phyloP scores from a whole-genome alignment of 2,888 invertebrate genomes.

The Cephus pygmeus region DNA sequence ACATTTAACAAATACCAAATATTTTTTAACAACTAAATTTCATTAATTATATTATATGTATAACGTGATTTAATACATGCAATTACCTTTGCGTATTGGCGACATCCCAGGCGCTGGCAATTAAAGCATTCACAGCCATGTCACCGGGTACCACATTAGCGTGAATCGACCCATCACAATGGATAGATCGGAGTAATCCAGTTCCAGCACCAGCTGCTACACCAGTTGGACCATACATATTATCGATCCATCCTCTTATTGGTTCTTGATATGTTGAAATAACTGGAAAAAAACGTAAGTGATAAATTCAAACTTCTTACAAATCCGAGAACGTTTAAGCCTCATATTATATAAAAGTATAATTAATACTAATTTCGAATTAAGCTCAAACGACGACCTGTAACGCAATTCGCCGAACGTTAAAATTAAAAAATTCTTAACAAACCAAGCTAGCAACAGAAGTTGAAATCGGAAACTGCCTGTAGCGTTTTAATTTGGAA shows the following conservation, averaged over 20 bases:
- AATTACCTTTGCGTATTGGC: slow-evolving; percentile 61
- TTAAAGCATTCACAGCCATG: slow-evolving; percentile 83
- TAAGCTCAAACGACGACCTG: background rate
- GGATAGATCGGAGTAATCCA: slow-evolving; percentile 82
- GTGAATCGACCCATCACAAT: slow-evolving; percentile 74
- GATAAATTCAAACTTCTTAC: background rate
- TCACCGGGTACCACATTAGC: slow-evolving; percentile 90
- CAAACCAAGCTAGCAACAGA: background rate
- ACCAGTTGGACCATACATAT: slow-evolving; percentile 89
- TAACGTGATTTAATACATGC: background rate
- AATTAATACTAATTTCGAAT: background rate
- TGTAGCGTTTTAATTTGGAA: background rate
- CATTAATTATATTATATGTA: slow-evolving; percentile 53
- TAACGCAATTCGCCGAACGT: background rate
- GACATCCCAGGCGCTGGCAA: slow-evolving; percentile 81
- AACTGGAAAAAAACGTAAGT: slow-evolving; percentile 59
- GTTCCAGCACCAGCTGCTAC: slow-evolving; percentile 79
- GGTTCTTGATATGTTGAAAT: slow-evolving; percentile 80
- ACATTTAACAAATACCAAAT: slow-evolving; percentile 6
- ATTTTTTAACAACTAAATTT: slow-evolving; percentile 21
- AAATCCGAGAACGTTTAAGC: background rate
- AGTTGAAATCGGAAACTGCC: background rate
- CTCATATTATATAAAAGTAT: background rate
- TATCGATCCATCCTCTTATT: slow-evolving; percentile 88
- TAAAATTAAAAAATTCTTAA: background rate